Evolutionary conservation across 2,797 vertebrate species (phyloP).

Genomic region (Schizopygopsis malacanthus): DNA sequence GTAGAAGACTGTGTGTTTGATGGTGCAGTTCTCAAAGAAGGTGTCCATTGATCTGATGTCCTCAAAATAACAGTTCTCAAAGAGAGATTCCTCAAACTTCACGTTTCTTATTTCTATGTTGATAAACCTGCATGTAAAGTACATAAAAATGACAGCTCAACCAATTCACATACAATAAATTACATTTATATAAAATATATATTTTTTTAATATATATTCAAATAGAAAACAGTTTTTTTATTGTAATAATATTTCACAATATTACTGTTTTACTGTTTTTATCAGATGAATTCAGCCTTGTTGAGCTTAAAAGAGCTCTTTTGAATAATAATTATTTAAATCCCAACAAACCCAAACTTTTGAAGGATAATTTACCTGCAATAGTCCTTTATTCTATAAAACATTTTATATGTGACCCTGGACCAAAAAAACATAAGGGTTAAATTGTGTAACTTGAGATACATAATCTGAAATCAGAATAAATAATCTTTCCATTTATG

Average conservation of each 20-base stretch:
- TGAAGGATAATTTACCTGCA: neutral
- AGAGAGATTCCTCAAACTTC: constrained; percentile 90
- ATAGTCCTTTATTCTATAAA: neutral
- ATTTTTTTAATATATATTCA: too few species aligned
- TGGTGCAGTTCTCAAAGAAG: constrained; percentile 95
- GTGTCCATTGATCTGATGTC: constrained; percentile 91
- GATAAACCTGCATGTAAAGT: constrained; percentile 80
- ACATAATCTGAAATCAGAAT: too few species aligned
- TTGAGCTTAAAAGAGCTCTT: neutral
- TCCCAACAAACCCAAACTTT: neutral
- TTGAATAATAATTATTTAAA: neutral
- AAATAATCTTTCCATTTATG: too few species aligned
- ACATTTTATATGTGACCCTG: neutral
- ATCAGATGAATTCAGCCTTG: neutral
- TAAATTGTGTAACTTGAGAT: too few species aligned
- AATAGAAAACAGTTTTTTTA: neutral
- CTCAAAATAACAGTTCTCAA: constrained; percentile 95
- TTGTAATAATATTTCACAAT: neutral
- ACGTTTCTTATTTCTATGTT: constrained; percentile 94
- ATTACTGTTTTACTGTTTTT: neutral
- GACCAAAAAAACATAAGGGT: too few species aligned
- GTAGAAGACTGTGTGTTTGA: constrained; percentile 88
- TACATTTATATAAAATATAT: neutral
- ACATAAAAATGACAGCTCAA: neutral
- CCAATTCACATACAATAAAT: neutral